Evolutionary conservation across 2,888 invertebrate species (phyloP).

Genomic region (Patella ulyssiponensis): DNA sequence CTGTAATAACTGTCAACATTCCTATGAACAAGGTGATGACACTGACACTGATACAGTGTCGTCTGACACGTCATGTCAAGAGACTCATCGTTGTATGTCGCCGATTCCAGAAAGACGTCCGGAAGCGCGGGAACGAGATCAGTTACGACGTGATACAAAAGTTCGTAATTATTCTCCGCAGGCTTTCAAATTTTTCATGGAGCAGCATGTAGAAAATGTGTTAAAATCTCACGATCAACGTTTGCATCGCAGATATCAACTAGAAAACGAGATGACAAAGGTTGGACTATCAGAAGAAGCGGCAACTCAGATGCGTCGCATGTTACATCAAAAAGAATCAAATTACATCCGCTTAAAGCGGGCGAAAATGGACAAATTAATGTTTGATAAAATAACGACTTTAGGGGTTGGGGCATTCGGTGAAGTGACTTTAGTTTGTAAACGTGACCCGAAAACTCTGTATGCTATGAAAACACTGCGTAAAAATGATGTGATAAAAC

Average conservation of each 20-base stretch:
- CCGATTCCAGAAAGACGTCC: conserved; percentile 94
- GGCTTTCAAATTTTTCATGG: conserved; percentile 99
- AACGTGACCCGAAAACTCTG: conserved; percentile 90
- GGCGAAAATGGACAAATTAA: conserved; percentile 98
- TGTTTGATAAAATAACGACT: conserved; percentile 92
- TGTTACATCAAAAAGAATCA: conserved; percentile 98
- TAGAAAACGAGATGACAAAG: conserved; percentile 97
- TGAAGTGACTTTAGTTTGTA: conserved; percentile 89
- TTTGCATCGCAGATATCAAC: conserved; percentile 87
- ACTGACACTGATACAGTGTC: conserved; percentile 54
- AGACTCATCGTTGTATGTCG: conserved; percentile 75
- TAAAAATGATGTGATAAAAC: conserved; percentile 95
- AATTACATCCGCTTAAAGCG: conserved; percentile 96
- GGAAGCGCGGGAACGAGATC: conserved; percentile 83
- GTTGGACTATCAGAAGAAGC: conserved; percentile 76
- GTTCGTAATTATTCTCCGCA: conserved; percentile 90
- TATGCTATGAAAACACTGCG: conserved; percentile 99
- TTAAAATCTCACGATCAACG: conserved; percentile 95
- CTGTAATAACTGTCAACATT: neutral
- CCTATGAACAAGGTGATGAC: conserved; percentile 38
- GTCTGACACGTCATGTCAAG: conserved; percentile 45
- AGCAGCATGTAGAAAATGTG: conserved; percentile 98
- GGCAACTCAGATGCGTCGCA: conserved; percentile 83
- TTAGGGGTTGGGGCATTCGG: conserved; percentile 97
- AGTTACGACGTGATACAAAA: conserved; percentile 90